These are phyloP conservation scores for mouse (Mus musculus) DNA, from an alignment of 2,113 vertebrate species.

Conservation along the genomic window DNA sequence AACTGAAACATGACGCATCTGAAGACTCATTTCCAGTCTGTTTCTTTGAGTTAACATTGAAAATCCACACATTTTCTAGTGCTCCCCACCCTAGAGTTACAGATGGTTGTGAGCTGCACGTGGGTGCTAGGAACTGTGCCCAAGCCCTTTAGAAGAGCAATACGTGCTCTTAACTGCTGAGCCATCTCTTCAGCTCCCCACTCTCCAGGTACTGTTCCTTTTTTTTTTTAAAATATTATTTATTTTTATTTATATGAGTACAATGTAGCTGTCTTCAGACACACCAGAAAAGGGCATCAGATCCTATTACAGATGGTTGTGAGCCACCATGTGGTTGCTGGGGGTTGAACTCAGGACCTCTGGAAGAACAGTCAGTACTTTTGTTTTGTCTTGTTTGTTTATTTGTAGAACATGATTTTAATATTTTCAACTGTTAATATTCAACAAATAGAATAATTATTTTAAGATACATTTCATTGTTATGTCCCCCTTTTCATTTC, in stretches of 20 bases:
- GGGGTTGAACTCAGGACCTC: neutral
- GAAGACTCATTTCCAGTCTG: neutral
- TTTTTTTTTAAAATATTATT: too few species aligned
- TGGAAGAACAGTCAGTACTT: neutral
- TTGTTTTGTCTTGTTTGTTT: neutral
- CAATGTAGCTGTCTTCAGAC: too few species aligned
- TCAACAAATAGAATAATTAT: too few species aligned
- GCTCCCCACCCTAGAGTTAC: neutral
- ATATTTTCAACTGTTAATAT: too few species aligned
- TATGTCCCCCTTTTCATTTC: too few species aligned
- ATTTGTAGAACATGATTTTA: too few species aligned
- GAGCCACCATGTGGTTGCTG: neutral
- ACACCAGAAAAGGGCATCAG: too few species aligned
- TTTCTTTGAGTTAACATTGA: slow-evolving; percentile 31
- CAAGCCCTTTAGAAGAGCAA: neutral
- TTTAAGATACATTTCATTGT: too few species aligned
- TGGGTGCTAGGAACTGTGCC: neutral
- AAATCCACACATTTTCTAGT: slow-evolving; percentile 11
- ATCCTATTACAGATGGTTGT: neutral
- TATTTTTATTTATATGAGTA: too few species aligned
- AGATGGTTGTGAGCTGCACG: neutral
- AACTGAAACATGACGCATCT: neutral
- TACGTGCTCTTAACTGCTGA: neutral
- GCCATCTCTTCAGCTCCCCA: neutral
- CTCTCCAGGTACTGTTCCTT: neutral